These are phyloP conservation scores for Tiliacea citrago DNA, from an alignment of 2,888 invertebrate species.

Conservation along the genomic window DNA sequence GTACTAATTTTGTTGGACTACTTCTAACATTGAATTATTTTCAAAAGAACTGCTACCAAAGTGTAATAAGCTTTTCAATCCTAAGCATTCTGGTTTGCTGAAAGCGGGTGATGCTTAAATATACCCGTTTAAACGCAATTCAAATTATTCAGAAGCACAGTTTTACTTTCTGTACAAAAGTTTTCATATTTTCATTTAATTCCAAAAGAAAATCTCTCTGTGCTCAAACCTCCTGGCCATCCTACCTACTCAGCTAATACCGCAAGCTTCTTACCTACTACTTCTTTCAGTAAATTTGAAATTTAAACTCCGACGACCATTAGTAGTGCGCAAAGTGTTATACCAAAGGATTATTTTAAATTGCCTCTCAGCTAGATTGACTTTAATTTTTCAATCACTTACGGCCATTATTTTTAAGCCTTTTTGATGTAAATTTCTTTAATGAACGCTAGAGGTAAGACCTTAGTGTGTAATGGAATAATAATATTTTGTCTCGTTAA, in stretches of 20 bases:
- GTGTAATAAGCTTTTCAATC: neutral
- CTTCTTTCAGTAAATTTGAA: slow-evolving; percentile 65
- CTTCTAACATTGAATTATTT: neutral
- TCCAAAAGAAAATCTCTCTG: neutral
- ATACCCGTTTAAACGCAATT: neutral
- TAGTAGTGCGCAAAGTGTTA: slow-evolving; percentile 54
- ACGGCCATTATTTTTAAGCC: slow-evolving; percentile 32
- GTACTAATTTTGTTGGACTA: neutral
- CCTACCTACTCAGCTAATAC: slow-evolving; percentile 40
- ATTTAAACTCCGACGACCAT: slow-evolving; percentile 64
- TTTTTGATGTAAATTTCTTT: slow-evolving; percentile 46
- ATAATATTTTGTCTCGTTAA: slow-evolving; percentile 25
- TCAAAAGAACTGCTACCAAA: neutral
- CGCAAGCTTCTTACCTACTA: slow-evolving; percentile 57
- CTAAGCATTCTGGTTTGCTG: neutral
- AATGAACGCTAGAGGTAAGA: slow-evolving; percentile 9
- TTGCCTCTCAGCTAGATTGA: slow-evolving; percentile 57
- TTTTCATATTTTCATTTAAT: neutral
- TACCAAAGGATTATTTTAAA: slow-evolving; percentile 64
- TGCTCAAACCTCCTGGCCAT: neutral
- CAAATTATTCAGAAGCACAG: neutral
- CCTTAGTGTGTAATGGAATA: slow-evolving; percentile 9
- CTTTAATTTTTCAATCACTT: slow-evolving; percentile 52
- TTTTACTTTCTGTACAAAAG: neutral
- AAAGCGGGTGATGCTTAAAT: neutral